Percentiles rank a stretch among this genome's conserved stretches.
These are phyloP conservation scores for Toxonevra muliebris DNA, from an alignment of 2,888 invertebrate species.

Conservation along the genomic window DNA sequence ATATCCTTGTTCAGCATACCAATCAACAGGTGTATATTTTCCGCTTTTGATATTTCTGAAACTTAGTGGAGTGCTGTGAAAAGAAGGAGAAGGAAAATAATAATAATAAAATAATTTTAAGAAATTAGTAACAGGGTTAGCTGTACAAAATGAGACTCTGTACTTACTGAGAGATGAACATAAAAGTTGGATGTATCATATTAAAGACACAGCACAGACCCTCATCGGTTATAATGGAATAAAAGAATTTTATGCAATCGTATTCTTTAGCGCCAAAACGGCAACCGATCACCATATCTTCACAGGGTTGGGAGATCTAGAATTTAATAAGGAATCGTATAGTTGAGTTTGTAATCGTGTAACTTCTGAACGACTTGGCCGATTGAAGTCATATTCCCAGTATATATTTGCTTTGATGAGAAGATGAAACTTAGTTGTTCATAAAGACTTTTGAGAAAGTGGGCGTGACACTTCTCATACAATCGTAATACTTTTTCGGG, in stretches of 20 bases:
- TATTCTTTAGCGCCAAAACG: slow-evolving; percentile 71
- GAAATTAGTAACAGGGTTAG: too few relatives aligned
- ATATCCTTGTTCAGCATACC: slow-evolving; percentile 80
- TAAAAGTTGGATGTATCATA: slow-evolving; percentile 70
- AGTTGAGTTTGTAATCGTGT: too few relatives aligned
- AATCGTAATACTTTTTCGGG: too few relatives aligned
- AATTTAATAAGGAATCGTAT: too few relatives aligned
- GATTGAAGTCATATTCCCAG: too few relatives aligned
- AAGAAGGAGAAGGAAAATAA: not conserved
- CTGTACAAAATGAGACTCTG: not conserved
- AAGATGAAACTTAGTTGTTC: too few relatives aligned
- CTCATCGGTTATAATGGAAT: slow-evolving; percentile 70
- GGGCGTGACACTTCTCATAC: too few relatives aligned
- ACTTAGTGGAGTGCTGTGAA: slow-evolving; percentile 40
- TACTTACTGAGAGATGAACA: slow-evolving; percentile 50
- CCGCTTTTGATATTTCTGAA: slow-evolving; percentile 14
- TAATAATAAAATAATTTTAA: not conserved
- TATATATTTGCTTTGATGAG: too few relatives aligned
- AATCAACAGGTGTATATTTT: slow-evolving; percentile 66
- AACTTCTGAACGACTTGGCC: too few relatives aligned
- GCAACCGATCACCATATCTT: slow-evolving; percentile 75
- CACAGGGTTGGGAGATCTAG: slow-evolving; percentile 78
- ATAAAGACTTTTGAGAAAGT: too few relatives aligned
- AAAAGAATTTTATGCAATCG: slow-evolving; percentile 75
- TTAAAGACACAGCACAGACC: slow-evolving; percentile 88